These are phyloP conservation scores for Eristalinus sepulchralis DNA, from an alignment of 2,888 invertebrate genomes.

Conservation along the genomic window DNA sequence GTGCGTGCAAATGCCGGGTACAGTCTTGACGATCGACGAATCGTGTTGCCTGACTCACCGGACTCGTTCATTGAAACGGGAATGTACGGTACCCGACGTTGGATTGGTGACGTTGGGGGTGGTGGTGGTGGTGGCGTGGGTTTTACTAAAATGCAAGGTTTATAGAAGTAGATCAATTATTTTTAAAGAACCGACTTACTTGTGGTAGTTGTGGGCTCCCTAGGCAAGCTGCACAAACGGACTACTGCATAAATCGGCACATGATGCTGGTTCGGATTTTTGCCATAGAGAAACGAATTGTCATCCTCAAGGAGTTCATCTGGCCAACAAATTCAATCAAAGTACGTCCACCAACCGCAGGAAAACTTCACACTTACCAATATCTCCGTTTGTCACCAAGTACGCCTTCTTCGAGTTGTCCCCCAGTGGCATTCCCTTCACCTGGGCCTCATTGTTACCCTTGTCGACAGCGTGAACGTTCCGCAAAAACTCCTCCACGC, in stretches of 20 bases:
- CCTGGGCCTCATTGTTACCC: constrained; percentile 73
- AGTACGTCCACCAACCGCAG: not conserved
- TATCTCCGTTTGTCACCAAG: constrained; percentile 81
- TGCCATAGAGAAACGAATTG: constrained; percentile 84
- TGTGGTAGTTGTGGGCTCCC: constrained; percentile 25
- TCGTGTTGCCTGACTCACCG: constrained; percentile 74
- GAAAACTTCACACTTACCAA: constrained; percentile 77
- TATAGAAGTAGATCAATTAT: not conserved
- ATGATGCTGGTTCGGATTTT: constrained; percentile 82
- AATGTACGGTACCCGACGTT: constrained; percentile 76
- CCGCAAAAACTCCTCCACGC: constrained; percentile 84
- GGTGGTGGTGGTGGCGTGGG: constrained; percentile 9
- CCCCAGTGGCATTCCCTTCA: constrained; percentile 75
- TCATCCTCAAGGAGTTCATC: constrained; percentile 78
- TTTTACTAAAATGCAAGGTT: constrained; percentile 12
- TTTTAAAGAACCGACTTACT: not conserved
- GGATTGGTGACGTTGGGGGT: constrained; percentile 21
- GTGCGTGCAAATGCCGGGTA: constrained; percentile 76
- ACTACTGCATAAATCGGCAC: constrained; percentile 85
- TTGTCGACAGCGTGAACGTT: constrained; percentile 82
- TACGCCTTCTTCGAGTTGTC: constrained; percentile 81
- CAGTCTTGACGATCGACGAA: constrained; percentile 77
- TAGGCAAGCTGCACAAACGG: constrained; percentile 79
- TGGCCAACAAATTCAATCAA: constrained; percentile 31
- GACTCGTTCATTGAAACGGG: constrained; percentile 78